Conservation (phyloP, 2,113 vertebrate species). For the Phalacrocorax aristotelis region DNA sequence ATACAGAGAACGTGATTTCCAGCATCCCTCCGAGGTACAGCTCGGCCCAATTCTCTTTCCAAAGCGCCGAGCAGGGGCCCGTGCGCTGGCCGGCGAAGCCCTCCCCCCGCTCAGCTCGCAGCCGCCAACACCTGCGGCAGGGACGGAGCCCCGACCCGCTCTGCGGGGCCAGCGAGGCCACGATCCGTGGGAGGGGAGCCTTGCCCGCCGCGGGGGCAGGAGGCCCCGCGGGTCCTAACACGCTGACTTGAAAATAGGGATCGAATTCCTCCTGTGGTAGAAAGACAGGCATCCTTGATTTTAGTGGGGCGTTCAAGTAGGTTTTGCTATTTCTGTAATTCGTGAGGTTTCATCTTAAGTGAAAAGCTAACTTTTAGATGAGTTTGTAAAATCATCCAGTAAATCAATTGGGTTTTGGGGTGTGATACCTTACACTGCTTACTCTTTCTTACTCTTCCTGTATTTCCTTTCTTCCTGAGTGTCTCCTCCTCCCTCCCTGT, state of each 20-base stretch:
- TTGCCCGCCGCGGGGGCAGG: background rate
- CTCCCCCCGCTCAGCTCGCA: background rate
- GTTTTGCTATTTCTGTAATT: background rate
- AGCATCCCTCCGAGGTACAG: background rate
- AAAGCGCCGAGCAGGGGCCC: background rate
- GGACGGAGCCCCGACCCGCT: too few relatives aligned
- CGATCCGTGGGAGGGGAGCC: too few relatives aligned
- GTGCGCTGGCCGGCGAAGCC: accelerated
- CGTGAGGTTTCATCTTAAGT: background rate
- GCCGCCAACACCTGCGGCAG: background rate
- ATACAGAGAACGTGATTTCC: background rate
- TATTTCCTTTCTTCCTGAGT: background rate
- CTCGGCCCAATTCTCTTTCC: background rate
- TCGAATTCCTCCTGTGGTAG: accelerated
- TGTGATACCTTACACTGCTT: background rate
- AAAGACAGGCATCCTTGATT: background rate
- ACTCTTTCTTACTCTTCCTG: background rate
- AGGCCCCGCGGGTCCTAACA: accelerated
- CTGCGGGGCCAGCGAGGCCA: accelerated
- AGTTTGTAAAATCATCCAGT: background rate
- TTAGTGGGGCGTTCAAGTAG: accelerated
- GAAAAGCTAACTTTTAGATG: background rate
- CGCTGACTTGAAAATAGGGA: background rate
- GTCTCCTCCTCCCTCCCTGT: background rate
- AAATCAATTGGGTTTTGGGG: accelerated